Evolutionary conservation across 2,797 vertebrate genomes (phyloP), one percentile per base, ranked within the genome.

Genomic region (Danionella dracula): DNA sequence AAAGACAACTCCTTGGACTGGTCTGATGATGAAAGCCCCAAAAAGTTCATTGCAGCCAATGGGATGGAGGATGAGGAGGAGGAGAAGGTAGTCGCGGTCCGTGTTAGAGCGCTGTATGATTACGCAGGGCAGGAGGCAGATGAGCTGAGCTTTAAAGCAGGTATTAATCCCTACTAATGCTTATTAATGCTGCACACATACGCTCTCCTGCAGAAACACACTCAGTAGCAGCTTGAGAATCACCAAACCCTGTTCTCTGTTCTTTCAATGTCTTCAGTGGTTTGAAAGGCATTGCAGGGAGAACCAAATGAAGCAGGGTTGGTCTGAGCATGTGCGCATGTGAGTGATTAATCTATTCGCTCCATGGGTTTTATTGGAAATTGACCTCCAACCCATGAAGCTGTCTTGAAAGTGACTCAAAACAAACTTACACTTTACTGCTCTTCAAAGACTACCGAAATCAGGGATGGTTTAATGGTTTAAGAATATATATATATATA

Each of bases 111-210:
- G 0, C 92, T 99, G 70, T 99, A 99, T 81, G 96, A 99, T 90
- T 99, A 99, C 79, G 78, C 79, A 19, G 95, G 96, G 82, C 95
- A 97, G 88, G 96, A 99, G 84, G 88, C 93, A 41, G 96, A 99
- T 76, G 96, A 99, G 89, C 94, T 99, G 88, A 99, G 93, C 90
- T 99, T 99, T 91, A 91, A 92, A 92, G 93, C 96, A 97, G 96
- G 96, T 99, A 98, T 86, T 92, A 90, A 93, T 79, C 80, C 85
- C 12, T 74, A 83, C 82, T 86, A 82, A 86, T 73, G 79, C 78
- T 81, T 54, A 75, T 70, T 78, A 76, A 79, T 75, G 63, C 17
- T 54, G 21, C 62, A 58, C 34, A 75, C 35, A 44, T 55, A 27
- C 23, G 6, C 23, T 3, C 23, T 27, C 3, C 23, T 3, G 60